phyloP scores from a whole-genome alignment of 1,140 invertebrate species.

The Macrocentrus cingulum region DNA sequence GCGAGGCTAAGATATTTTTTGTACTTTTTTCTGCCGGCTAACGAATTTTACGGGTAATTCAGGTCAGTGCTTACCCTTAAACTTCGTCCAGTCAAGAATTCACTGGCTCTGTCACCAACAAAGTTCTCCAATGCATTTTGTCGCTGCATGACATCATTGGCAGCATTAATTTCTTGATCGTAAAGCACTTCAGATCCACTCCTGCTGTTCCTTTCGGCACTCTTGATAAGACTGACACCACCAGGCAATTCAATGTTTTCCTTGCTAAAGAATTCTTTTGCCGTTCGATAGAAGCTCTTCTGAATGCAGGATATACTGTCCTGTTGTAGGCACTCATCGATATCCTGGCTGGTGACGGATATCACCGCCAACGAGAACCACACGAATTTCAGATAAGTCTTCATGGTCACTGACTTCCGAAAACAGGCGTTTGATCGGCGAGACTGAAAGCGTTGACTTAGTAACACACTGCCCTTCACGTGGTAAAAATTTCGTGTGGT shows the following conservation, averaged over 20 bases:
- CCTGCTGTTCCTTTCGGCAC: conserved; percentile 47
- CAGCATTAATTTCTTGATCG: conserved; percentile 57
- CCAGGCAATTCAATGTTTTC: conserved; percentile 62
- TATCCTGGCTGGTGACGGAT: conserved; percentile 40
- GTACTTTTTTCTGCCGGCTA: too few relatives aligned
- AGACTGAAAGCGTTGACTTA: too few relatives aligned
- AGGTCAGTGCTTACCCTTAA: conserved; percentile 45
- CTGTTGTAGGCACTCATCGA: conserved; percentile 63
- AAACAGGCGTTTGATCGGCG: background rate
- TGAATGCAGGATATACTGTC: conserved; percentile 71
- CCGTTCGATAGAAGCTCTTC: conserved; percentile 62
- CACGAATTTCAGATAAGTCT: conserved; percentile 25
- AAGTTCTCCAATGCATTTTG: conserved; percentile 65
- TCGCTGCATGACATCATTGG: conserved; percentile 58
- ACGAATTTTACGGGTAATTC: background rate
- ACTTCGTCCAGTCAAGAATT: conserved; percentile 64
- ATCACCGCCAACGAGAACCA: conserved; percentile 36
- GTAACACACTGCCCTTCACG: conserved; percentile 42
- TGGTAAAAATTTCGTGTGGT: conserved; percentile 56
- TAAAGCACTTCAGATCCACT: conserved; percentile 51
- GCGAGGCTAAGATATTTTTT: too few relatives aligned
- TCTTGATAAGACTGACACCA: conserved; percentile 62
- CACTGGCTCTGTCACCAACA: conserved; percentile 58
- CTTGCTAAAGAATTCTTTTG: conserved; percentile 65
- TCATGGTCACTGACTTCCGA: conserved; percentile 25